These are phyloP conservation scores for Sus scrofa DNA, from an alignment of 2,113 vertebrate species.

Conservation along the genomic window T2T-Sscrofa CM000816.6:79668001-79668500, in stretches of 20 bases:
- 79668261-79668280: not conserved
- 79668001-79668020: too few relatives aligned
- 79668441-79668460: not conserved
- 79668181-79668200: not conserved
- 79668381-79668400: conserved; percentile 52
- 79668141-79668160: not conserved
- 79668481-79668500: not conserved
- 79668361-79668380: conserved; percentile 55
- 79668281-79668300: not conserved
- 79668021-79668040: too few relatives aligned
- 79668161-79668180: not conserved
- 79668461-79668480: not conserved
- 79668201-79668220: not conserved
- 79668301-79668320: not conserved
- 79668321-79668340: not conserved
- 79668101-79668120: too few relatives aligned
- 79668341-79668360: conserved; percentile 21
- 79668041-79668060: too few relatives aligned
- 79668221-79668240: not conserved
- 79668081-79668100: too few relatives aligned
- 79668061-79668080: too few relatives aligned
- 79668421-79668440: not conserved
- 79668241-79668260: not conserved
- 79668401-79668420: not conserved
- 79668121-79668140: not conserved